Evolutionary conservation across 2,797 vertebrate species (phyloP).

Genomic region (Liasis olivaceus): DNA sequence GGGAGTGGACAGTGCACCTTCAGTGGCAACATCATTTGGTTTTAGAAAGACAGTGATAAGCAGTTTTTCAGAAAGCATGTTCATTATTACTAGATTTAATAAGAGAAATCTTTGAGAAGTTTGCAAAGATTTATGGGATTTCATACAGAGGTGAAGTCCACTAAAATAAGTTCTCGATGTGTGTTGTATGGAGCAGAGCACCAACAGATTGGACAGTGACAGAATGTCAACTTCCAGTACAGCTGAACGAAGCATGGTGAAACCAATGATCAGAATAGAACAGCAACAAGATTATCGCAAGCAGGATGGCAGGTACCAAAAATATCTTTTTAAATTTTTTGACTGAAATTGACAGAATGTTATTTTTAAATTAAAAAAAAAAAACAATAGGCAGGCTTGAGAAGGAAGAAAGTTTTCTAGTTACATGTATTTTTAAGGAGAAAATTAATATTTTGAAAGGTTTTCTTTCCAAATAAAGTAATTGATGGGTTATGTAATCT

Average conservation of each 20-base stretch:
- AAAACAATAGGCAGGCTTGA: rapidly evolving
- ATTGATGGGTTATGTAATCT: not conserved
- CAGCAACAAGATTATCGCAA: conserved; percentile 86
- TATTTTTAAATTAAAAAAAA: not conserved
- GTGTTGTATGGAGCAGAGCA: conserved; percentile 77
- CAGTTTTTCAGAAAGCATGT: not conserved
- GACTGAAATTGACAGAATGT: rapidly evolving
- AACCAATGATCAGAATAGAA: conserved; percentile 85
- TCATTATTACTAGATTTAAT: not conserved
- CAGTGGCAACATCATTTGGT: not conserved
- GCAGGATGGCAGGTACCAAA: conserved; percentile 74
- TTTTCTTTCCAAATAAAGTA: not conserved
- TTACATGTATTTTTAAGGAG: rapidly evolving
- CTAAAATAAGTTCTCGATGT: not conserved
- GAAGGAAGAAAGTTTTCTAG: not conserved
- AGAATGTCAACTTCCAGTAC: conserved; percentile 71
- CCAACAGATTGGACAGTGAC: conserved; percentile 90
- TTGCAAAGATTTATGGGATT: not conserved
- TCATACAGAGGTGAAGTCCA: not conserved
- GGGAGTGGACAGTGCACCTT: not conserved
- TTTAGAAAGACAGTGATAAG: not conserved
- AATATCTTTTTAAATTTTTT: not conserved
- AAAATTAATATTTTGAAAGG: not conserved
- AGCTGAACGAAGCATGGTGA: conserved; percentile 87
- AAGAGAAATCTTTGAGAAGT: not conserved